Base-by-base conservation (phyloP, 1,140 invertebrate species). In the Uloborus diversus region DNA sequence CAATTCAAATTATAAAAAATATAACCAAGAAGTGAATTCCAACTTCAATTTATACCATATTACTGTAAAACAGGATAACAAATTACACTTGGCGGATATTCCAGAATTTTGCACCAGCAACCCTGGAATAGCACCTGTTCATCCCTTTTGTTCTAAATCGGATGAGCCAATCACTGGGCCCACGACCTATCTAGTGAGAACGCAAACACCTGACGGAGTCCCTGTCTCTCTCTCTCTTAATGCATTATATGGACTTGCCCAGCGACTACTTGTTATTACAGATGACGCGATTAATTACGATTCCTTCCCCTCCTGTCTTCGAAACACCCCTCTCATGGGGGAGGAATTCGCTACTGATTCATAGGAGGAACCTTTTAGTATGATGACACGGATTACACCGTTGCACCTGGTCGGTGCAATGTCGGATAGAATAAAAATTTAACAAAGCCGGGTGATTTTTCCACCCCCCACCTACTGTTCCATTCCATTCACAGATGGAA, bases 251-350 rank as follows among this genome's bases (percentile, higher is more conserved):
- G n/a, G n/a, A 49, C 64, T 66, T 30, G 28, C 35, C 13, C 33
- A 25, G 33, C 59, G 53, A 59, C 68, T 59, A 71, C 68, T 71
- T 71, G 68, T 71, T 71, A 71, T 71, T 71, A 59, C 68, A 71
- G 68, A 71, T 71, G 68, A 71, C 68, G 68, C 68, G 68, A 71
- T 71, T 71, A 71, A 71, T 71, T 71, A 56, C 53, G 14, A 4
- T 14, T 5, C 47, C n/a, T n/a, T 13, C 5, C n/a, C 49, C 20
- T 27, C 20, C 64, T 23, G 42, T 35, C 61, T 20, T 23, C 20
- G 13, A 2, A 2, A 9, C 53, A 53, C 28, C 17, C 30, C 30
- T 7, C 0, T 17, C 13, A 25, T 27, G 66, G 49, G 27, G 66
- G 53, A 47, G 47, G 66, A 35, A 56, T 53, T 20, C 20, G 66